Evolutionary conservation across 2,113 vertebrate species (phyloP), one percentile per base, ranked within the genome.

Genomic region (Lipophrys pholis): DNA sequence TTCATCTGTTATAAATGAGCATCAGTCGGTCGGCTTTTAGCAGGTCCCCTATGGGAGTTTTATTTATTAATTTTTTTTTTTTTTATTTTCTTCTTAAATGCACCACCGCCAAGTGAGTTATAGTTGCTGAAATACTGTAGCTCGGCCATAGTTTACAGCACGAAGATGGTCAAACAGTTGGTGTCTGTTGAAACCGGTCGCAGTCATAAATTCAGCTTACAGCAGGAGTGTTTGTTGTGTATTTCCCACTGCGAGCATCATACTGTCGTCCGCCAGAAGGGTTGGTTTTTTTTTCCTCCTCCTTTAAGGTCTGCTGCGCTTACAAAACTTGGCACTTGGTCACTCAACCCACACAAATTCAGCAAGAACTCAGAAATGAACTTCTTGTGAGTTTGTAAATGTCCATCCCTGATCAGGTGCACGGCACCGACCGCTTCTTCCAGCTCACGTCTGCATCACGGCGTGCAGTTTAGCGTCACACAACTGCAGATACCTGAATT

Each of bases 61-160:
- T 30, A 30, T 30, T 30, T 30, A 4, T 2, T n/a, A n/a, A n/a
- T n/a, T n/a, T 30, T 30, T 30, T 2, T 30, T 30, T 30, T 30
- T 30, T 30, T 2, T 2, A 30, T 30, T 30, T 58, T 62, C 52
- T 58, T 49, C 8, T 70, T 10, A 42, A 64, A 80, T 56, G 56
- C 66, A 59, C 66, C 43, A 11, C 52, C 48, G 15, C 66, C 72
- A 54, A 59, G 46, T 76, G 61, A 85, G 53, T 79, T 66, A 76
- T 76, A 69, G 69, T 55, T 66, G 75, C 77, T 72, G 73, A 83
- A 85, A 85, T 48, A 38, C 60, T 72, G 14, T 64, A 69, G 60
- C 83, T 65, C 76, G 73, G 56, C 54, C 63, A 0, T 50, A 58
- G 62, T 80, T 83, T 68, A 81, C 53, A 6, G 83, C 54, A 6